Evolutionary conservation across 2,888 invertebrate species (phyloP).

Genomic region (Philonicus albiceps): DNA sequence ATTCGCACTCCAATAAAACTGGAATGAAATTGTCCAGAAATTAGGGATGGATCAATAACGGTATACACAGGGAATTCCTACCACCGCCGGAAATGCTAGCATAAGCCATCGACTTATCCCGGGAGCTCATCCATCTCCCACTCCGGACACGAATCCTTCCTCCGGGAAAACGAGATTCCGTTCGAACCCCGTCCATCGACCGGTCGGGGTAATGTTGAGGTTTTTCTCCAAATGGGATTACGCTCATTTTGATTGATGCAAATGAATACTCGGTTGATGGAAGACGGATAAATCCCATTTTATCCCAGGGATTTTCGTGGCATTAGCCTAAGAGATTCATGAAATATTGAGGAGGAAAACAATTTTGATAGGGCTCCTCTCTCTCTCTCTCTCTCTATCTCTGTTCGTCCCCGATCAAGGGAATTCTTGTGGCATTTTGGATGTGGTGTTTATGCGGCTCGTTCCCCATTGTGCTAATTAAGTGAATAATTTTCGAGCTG

Average conservation of each 20-base stretch:
- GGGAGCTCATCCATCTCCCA: background rate
- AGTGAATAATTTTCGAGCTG: background rate
- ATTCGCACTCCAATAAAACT: background rate
- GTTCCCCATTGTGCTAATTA: background rate
- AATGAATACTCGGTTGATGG: conserved; percentile 35
- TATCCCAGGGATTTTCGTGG: conserved; percentile 28
- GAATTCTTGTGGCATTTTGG: background rate
- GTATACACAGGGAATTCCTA: background rate
- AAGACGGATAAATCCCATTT: conserved; percentile 36
- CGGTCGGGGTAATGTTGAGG: background rate
- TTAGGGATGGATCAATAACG: background rate
- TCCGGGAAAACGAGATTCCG: background rate
- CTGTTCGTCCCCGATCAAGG: background rate
- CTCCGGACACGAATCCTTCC: background rate
- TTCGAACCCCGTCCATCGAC: background rate
- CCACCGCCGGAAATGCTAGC: background rate
- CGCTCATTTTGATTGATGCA: conserved; percentile 38
- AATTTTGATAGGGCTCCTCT: conserved; percentile 22
- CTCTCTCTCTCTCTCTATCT: conserved; percentile 8
- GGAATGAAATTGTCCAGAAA: background rate
- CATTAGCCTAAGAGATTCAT: conserved; percentile 24
- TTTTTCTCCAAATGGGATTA: conserved; percentile 40
- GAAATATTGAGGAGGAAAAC: conserved; percentile 35
- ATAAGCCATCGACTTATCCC: background rate
- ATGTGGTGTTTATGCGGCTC: conserved; percentile 2